Percentiles rank a stretch among this genome's conserved stretches.
These are phyloP conservation scores for Pseudomyrmex sp. DNA, from an alignment of 1,140 invertebrate species.

Conservation along the genomic window DNA sequence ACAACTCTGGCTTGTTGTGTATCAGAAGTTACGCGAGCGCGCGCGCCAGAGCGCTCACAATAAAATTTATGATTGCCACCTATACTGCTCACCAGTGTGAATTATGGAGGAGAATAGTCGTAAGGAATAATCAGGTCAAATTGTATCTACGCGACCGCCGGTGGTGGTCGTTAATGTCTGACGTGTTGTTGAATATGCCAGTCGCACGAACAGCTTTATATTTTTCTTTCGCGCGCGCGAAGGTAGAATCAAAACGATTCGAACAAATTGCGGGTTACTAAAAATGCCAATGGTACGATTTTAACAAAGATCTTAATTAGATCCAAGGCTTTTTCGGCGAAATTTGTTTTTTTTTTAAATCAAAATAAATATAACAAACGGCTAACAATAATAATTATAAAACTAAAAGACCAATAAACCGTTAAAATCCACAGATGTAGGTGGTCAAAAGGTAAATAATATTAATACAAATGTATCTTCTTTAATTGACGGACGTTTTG, in stretches of 20 bases:
- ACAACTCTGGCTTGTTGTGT: constrained; percentile 13
- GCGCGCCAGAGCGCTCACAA: not conserved
- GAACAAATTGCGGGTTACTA: not conserved
- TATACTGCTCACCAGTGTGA: constrained; percentile 32
- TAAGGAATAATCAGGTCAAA: constrained; percentile 49
- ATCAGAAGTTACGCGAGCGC: constrained; percentile 13
- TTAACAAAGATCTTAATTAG: not conserved
- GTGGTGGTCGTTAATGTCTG: constrained; percentile 23
- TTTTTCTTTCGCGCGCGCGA: not conserved
- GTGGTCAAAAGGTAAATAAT: no score
- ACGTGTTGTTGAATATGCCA: constrained; percentile 23
- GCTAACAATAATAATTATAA: no score
- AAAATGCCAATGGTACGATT: not conserved
- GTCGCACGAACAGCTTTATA: not conserved
- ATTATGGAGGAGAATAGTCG: constrained; percentile 37
- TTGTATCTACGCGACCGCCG: constrained; percentile 20
- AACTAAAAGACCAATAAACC: no score
- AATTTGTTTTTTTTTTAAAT: no score
- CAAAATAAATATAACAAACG: no score
- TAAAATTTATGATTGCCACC: constrained; percentile 41
- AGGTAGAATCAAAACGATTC: not conserved
- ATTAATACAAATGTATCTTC: no score
- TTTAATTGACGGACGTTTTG: no score
- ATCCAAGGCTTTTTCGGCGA: no score
- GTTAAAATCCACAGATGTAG: no score